A percentile compares a stretch with the other conserved stretches of the same genome.
Evolutionary conservation across 2,888 invertebrate genomes (phyloP).

Genomic region (Apotomis turbidana): DNA sequence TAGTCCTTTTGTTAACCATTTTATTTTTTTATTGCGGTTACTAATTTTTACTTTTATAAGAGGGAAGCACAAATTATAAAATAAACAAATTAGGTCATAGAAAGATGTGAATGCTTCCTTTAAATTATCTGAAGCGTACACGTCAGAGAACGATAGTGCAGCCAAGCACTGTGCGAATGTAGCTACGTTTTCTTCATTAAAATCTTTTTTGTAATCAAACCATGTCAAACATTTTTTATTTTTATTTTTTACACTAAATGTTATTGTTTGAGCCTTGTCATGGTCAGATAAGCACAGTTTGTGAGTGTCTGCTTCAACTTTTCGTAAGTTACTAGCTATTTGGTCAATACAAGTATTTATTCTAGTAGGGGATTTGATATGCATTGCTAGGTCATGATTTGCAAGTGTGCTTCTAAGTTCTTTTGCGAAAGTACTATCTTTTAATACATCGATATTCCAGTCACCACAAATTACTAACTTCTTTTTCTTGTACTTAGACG

Average conservation of each 20-base stretch:
- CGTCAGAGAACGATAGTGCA: neutral
- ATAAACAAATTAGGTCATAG: neutral
- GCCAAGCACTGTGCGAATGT: neutral
- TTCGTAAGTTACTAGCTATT: neutral
- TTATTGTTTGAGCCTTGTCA: neutral
- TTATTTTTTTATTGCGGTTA: too few species aligned
- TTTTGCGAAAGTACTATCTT: neutral
- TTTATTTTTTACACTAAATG: neutral
- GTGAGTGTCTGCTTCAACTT: neutral
- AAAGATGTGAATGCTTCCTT: neutral
- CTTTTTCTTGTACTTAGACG: neutral
- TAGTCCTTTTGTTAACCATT: too few species aligned
- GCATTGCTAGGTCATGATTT: neutral
- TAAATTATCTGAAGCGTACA: neutral
- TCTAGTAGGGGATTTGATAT: neutral
- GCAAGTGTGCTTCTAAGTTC: neutral
- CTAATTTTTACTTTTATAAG: too few species aligned
- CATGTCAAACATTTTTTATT: neutral
- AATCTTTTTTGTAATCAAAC: conserved; percentile 2
- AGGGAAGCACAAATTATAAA: too few species aligned
- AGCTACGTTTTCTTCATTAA: neutral
- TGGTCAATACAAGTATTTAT: neutral
- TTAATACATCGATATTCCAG: conserved; percentile 1
- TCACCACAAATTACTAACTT: neutral
- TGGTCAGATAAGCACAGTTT: neutral